phyloP scores from a whole-genome alignment of 2,888 invertebrate genomes.

The Notocelia uddmanniana region DNA sequence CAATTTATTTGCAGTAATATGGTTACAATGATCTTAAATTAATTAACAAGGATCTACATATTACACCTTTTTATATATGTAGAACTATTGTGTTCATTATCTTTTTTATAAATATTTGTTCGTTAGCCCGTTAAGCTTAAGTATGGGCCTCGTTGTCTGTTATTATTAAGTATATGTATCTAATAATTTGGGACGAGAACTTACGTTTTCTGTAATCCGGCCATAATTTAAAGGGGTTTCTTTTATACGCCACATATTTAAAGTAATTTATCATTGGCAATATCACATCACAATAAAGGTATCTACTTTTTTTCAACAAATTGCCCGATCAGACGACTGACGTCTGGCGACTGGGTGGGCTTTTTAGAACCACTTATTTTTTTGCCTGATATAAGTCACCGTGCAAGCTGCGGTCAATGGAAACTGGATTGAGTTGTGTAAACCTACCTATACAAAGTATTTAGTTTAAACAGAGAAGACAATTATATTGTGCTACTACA shows the following conservation, averaged over 20 bases:
- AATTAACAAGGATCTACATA: too few relatives aligned
- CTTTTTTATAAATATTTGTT: background rate
- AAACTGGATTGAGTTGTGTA: conserved; percentile 4
- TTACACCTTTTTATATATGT: too few relatives aligned
- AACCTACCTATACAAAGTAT: background rate
- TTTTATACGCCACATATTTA: background rate
- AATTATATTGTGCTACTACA: background rate
- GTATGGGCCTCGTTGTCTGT: background rate
- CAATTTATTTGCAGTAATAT: too few relatives aligned
- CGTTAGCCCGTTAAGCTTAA: background rate
- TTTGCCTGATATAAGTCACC: conserved; percentile 8
- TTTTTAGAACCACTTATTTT: conserved; percentile 18
- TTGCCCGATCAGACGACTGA: background rate
- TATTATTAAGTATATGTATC: too few relatives aligned
- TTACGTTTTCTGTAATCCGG: background rate
- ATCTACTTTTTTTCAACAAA: conserved; percentile 2
- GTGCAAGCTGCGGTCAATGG: conserved; percentile 11
- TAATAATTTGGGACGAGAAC: background rate
- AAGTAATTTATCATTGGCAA: background rate
- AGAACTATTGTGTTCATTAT: too few relatives aligned
- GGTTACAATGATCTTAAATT: too few relatives aligned
- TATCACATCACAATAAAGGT: background rate
- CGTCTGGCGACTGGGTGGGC: background rate
- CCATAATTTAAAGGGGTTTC: background rate
- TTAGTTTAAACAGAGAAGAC: background rate